Base-by-base conservation (phyloP, 2,888 invertebrate species). In the Oeneis ivallda region DNA sequence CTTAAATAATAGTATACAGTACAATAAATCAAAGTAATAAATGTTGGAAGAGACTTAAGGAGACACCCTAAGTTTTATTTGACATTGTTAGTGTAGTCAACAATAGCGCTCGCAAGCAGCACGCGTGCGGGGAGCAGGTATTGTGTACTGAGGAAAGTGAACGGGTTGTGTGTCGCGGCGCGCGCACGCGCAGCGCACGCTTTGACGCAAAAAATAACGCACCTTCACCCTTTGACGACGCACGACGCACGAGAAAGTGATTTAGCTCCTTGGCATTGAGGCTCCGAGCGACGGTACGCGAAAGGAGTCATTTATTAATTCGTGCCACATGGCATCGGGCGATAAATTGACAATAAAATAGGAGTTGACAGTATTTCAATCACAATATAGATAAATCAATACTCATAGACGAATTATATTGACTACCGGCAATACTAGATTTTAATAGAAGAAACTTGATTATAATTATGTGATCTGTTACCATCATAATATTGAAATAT, bases 171-270 rank as follows among this genome's bases (percentile, higher is more conserved):
- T 7, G 17, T 9, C 54, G 59, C 58, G 26, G 60, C 15, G 64
- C 57, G 68, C 70, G 64, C 65, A 68, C 13, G 1, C 26, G 39
- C 56, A 19, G 17, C 66, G 52, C 45, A 37, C 43, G 57, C 50
- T 43, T 56, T 26, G 41, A 19, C 13, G 26, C 45, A 52, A 68
- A 64, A 69, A 66, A 64, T 6, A 9, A 10, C 49, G 49, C 67
- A 65, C 62, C 65, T 65, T 65, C 34, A 66, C 66, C 70, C 70
- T 69, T 70, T 60, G 34, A 39, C 66, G 61, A 37, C 52, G 19
- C 60, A 39, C 66, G 61, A 37, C 52, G 19, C 60, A 39, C 56
- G 59, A 47, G 64, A 60, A 67, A 64, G 63, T 50, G 50, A 49
- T 57, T 49, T 41, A 49, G 6, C 57, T 32, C 15, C 32, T 58